phyloP scores from a whole-genome alignment of 2,113 vertebrate species.

The Motacilla tschutschensis region DNA sequence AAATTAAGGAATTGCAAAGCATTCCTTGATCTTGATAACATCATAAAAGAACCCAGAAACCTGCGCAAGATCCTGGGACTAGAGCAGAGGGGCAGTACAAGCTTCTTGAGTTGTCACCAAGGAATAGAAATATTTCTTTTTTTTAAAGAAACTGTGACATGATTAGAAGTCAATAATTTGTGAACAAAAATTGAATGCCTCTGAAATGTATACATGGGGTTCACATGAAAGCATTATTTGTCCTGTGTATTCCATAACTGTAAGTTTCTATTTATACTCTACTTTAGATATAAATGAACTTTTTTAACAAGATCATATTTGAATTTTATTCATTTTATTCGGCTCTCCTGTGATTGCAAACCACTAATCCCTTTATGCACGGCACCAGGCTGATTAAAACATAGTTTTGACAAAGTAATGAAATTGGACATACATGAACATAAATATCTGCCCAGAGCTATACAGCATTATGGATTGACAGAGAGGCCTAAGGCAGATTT shows the following conservation, averaged over 20 bases:
- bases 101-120: neutral
- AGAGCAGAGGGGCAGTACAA: neutral
- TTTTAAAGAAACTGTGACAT: neutral
- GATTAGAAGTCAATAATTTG: neutral
- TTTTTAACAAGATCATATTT: neutral
- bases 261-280: neutral
- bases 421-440: neutral
- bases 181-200: neutral
- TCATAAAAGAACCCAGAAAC: neutral
- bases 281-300: neutral
- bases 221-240: neutral
- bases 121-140: neutral
- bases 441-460: neutral
- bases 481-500: neutral
- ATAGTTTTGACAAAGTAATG: neutral
- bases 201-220: neutral
- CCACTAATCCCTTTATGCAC: constrained; percentile 1
- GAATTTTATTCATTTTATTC: constrained; percentile 7
- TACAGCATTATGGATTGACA: neutral
- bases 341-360: neutral
- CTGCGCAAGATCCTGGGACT: neutral
- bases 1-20: neutral
- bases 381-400: neutral
- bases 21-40: neutral
- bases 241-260: neutral